Conservation (phyloP, 2,113 vertebrate genomes). For the Ceuthmochares aereus region DNA sequence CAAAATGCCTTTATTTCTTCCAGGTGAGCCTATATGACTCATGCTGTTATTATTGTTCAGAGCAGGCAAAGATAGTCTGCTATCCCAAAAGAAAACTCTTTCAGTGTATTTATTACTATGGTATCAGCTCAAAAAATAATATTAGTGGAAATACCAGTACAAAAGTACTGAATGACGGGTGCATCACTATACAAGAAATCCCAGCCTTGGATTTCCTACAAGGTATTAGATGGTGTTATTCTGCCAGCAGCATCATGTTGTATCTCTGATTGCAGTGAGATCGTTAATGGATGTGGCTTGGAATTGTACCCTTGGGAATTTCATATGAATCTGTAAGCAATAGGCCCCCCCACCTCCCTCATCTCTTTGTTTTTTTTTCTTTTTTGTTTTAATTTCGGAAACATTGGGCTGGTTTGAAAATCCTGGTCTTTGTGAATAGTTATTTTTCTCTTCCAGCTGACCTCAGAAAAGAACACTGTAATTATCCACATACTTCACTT, state of each 20-base stretch:
- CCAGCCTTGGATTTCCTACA: not conserved
- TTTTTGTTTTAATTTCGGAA: not conserved
- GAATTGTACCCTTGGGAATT: not conserved
- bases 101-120: not conserved
- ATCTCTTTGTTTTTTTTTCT: too few relatives aligned
- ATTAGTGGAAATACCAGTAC: fast-evolving
- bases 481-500: not conserved
- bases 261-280: not conserved
- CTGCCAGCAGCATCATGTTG: fast-evolving
- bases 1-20: not conserved
- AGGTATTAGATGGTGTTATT: fast-evolving
- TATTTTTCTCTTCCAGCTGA: not conserved
- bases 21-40: not conserved
- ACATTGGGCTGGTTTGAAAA: not conserved
- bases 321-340: too few relatives aligned
- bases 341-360: fast-evolving
- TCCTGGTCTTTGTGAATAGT: not conserved
- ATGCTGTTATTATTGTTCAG: not conserved
- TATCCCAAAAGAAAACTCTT: not conserved
- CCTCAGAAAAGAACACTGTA: not conserved
- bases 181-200: fast-evolving
- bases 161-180: fast-evolving
- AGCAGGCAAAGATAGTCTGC: not conserved
- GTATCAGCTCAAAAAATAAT: not conserved
- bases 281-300: not conserved